Evolutionary conservation across 92 coral and sea anemone species (phyloP).

Genomic region (Phenganax stokvisi): DNA sequence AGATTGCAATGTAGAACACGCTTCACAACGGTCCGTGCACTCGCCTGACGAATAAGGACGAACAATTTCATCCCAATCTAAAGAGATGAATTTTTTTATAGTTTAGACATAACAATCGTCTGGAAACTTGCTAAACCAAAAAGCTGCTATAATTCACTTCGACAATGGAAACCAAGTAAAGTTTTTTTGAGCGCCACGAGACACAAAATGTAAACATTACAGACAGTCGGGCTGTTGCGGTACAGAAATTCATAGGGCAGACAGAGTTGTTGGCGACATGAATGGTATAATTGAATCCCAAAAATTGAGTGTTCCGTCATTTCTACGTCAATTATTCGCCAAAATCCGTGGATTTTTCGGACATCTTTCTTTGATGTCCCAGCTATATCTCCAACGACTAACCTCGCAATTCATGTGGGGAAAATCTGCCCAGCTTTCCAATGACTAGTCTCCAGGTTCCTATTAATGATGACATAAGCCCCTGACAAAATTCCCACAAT

Average conservation of each 20-base stretch:
- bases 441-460: slow-evolving; percentile 88
- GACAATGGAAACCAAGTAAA: too few relatives aligned
- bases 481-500: slow-evolving; percentile 85
- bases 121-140: too few relatives aligned
- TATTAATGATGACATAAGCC: slow-evolving; percentile 75
- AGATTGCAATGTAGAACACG: slow-evolving; percentile 67
- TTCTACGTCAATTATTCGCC: too few relatives aligned
- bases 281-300: too few relatives aligned
- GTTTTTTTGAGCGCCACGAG: neutral
- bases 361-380: neutral
- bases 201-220: neutral
- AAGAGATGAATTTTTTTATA: neutral
- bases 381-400: neutral
- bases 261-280: too few relatives aligned
- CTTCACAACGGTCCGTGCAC: slow-evolving; percentile 63
- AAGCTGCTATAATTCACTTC: too few relatives aligned
- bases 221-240: too few relatives aligned
- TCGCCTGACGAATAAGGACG: slow-evolving; percentile 67
- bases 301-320: too few relatives aligned
- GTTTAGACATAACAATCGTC: too few relatives aligned
- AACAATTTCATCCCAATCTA: slow-evolving; percentile 95
- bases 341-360: too few relatives aligned
- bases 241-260: too few relatives aligned
- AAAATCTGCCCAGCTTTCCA: slow-evolving; percentile 81
- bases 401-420: slow-evolving; percentile 87